phyloP scores from a whole-genome alignment of 2,888 invertebrate genomes.

The Pachydiplax longipennis region DNA sequence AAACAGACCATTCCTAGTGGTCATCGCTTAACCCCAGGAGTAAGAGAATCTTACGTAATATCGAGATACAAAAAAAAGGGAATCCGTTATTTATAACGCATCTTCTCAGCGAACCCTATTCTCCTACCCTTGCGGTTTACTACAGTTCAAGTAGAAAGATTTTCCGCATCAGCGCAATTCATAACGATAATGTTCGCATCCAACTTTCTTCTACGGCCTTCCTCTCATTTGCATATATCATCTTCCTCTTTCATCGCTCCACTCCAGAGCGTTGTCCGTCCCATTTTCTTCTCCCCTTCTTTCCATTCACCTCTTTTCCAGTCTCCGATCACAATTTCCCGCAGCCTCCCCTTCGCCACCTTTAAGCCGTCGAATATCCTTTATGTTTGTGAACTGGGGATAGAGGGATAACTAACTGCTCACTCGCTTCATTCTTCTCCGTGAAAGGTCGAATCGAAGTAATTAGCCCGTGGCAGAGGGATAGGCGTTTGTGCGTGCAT shows the following conservation, averaged over 20 bases:
- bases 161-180: no score
- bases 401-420: not conserved
- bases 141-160: no score
- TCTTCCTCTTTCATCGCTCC: not conserved
- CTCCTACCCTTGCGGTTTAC: no score
- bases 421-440: conserved; percentile 5
- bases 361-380: conserved; percentile 3
- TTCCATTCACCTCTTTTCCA: not conserved
- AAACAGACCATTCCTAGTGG: no score
- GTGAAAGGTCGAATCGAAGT: conserved; percentile 21
- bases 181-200: no score
- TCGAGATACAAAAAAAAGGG: no score
- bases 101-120: no score
- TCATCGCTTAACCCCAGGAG: no score
- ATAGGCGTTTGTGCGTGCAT: not conserved
- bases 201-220: not conserved
- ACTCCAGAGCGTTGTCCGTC: not conserved
- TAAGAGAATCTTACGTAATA: no score
- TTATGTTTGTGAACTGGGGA: conserved; percentile 20
- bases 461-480: conserved; percentile 13
- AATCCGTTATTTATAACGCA: no score
- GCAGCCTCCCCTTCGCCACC: not conserved
- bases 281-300: not conserved
- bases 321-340: not conserved
- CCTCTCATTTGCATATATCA: not conserved